Conservation (phyloP, 2,797 vertebrate genomes). For the Hoplostethus atlanticus region DNA sequence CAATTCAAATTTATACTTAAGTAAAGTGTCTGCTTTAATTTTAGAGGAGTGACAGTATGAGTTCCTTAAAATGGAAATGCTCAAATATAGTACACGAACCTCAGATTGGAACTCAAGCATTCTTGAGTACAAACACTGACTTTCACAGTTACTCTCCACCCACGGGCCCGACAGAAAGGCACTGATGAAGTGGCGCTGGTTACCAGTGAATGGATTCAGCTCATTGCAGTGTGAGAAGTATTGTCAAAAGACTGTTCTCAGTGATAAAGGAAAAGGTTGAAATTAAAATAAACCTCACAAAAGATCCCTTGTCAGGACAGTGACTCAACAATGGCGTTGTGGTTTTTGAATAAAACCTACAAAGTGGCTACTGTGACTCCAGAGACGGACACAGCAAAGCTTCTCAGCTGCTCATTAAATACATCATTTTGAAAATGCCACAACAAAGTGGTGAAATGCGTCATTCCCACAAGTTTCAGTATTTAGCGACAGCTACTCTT, state of each 20-base stretch:
- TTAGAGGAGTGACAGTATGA: background rate
- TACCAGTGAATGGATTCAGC: slow-evolving; percentile 39
- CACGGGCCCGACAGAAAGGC: slow-evolving; percentile 44
- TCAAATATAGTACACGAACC: background rate
- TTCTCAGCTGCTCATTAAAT: background rate
- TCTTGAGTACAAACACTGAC: slow-evolving; percentile 24
- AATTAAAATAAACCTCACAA: slow-evolving; percentile 61
- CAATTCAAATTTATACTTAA: background rate
- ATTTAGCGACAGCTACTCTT: too few relatives aligned
- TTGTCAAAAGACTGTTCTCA: slow-evolving; percentile 53
- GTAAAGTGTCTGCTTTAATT: background rate
- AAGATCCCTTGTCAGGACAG: slow-evolving; percentile 28
- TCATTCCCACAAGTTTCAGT: too few relatives aligned
- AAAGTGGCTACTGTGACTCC: background rate
- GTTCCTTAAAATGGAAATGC: background rate
- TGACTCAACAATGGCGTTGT: slow-evolving; percentile 1
- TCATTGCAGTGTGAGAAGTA: slow-evolving; percentile 27
- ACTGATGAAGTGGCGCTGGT: slow-evolving; percentile 27
- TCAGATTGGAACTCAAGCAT: background rate
- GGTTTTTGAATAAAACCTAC: slow-evolving; percentile 2
- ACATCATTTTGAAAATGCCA: background rate
- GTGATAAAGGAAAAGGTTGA: slow-evolving; percentile 54
- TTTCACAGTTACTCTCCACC: slow-evolving; percentile 36
- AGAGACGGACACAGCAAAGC: background rate
- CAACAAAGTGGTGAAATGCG: too few relatives aligned